Conservation (phyloP, 1,140 invertebrate species). For the Trichonephila clavipes region DNA sequence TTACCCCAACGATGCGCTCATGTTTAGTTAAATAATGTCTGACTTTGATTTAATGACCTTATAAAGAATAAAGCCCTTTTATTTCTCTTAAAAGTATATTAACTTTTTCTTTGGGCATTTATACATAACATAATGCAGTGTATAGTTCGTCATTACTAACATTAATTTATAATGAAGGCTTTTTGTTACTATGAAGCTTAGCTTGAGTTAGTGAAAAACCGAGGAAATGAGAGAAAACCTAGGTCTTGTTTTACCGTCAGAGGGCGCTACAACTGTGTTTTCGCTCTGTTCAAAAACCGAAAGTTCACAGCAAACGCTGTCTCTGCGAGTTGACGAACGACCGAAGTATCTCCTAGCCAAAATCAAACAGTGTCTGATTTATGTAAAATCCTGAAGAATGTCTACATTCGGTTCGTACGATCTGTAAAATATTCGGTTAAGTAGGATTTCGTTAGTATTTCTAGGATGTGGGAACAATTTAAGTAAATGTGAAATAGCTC, state of each 20-base stretch:
- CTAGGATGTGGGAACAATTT: neutral
- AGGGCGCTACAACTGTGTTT: conserved; percentile 7
- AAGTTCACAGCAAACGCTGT: conserved; percentile 44
- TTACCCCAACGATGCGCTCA: neutral
- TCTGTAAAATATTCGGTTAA: neutral
- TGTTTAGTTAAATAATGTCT: neutral
- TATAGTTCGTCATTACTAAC: neutral
- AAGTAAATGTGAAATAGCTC: neutral
- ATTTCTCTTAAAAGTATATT: neutral
- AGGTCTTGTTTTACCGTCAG: neutral
- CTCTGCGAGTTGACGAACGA: neutral
- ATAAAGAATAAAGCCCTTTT: neutral
- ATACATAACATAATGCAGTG: neutral
- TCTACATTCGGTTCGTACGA: neutral
- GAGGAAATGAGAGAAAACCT: neutral
- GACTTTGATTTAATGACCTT: neutral
- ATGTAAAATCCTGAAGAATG: neutral
- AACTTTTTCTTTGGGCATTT: neutral
- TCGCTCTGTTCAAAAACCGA: conserved; percentile 33
- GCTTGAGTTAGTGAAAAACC: neutral
- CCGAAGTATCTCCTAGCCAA: neutral
- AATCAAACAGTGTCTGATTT: neutral
- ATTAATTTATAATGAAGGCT: neutral
- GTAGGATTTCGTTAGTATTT: neutral
- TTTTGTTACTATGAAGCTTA: neutral